Evolutionary conservation across 2,888 invertebrate genomes (phyloP).

Genomic region (Pyrrhia umbra): DNA sequence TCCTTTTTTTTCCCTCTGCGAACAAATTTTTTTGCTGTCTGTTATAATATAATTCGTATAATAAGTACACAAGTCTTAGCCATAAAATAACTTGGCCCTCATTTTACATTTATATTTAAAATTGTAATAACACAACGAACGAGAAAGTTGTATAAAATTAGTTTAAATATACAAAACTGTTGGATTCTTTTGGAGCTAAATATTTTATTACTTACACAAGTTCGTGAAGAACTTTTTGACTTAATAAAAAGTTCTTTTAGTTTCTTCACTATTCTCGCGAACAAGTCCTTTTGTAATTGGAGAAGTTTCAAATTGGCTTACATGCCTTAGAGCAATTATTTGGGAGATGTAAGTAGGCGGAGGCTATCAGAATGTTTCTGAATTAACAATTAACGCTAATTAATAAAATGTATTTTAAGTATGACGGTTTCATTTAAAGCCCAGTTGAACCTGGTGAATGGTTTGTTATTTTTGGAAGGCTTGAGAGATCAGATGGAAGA

Average conservation of each 20-base stretch:
- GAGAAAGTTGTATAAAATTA: conserved; percentile 1
- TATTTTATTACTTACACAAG: conserved; percentile 29
- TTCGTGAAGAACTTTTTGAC: conserved; percentile 17
- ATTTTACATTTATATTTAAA: neutral
- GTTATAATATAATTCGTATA: no score
- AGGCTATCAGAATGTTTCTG: neutral
- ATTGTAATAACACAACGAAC: neutral
- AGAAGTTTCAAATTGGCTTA: conserved; percentile 38
- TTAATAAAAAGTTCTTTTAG: conserved; percentile 15
- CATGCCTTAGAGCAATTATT: conserved; percentile 17
- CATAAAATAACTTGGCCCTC: neutral
- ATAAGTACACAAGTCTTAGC: neutral
- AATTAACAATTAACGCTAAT: neutral
- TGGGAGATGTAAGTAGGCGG: neutral
- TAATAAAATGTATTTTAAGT: neutral
- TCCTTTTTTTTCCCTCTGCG: no score
- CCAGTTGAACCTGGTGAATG: no score
- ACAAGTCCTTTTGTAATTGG: conserved; percentile 26
- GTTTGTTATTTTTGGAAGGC: no score
- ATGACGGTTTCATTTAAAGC: no score
- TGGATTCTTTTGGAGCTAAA: conserved; percentile 13
- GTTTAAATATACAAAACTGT: conserved; percentile 31
- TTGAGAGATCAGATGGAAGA: no score
- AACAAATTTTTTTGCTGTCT: no score
- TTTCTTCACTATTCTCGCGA: conserved; percentile 9